These are phyloP conservation scores for Tragelaphus scriptus DNA, from an alignment of 2,113 vertebrate species.

Conservation along the genomic window DNA sequence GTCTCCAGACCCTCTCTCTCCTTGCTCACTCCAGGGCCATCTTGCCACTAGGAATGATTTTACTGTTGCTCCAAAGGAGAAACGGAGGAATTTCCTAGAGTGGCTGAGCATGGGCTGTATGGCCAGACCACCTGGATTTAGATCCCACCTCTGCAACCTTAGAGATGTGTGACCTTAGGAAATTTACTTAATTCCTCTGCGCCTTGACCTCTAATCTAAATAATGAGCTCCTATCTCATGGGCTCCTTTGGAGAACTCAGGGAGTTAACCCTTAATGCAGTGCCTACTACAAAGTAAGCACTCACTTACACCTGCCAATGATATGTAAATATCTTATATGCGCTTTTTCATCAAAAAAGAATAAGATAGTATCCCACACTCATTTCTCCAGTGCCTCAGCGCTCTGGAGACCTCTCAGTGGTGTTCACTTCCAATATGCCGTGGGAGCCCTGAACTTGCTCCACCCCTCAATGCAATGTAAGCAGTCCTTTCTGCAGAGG, in stretches of 20 bases:
- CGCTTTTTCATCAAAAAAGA: neutral
- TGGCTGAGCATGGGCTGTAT: neutral
- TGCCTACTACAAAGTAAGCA: neutral
- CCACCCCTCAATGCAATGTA: neutral
- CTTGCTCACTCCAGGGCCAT: neutral
- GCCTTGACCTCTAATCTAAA: neutral
- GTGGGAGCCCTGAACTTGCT: neutral
- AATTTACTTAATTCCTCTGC: neutral
- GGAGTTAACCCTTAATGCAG: neutral
- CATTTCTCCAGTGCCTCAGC: neutral
- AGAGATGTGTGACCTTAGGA: neutral
- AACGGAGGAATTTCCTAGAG: no score
- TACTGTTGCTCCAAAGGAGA: neutral
- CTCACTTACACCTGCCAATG: neutral
- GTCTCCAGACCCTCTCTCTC: neutral
- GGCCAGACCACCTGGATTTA: neutral
- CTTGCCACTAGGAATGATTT: neutral
- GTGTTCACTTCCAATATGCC: fast-evolving
- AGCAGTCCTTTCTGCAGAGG: neutral
- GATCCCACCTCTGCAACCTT: neutral
- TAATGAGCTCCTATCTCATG: neutral
- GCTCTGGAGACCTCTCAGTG: neutral
- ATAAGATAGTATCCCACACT: neutral
- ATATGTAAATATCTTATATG: neutral
- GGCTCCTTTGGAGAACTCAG: neutral